Percentiles rank a stretch among this genome's conserved stretches.
Conservation (phyloP, 2,888 invertebrate species). For the Parascotia fuliginaria region DNA sequence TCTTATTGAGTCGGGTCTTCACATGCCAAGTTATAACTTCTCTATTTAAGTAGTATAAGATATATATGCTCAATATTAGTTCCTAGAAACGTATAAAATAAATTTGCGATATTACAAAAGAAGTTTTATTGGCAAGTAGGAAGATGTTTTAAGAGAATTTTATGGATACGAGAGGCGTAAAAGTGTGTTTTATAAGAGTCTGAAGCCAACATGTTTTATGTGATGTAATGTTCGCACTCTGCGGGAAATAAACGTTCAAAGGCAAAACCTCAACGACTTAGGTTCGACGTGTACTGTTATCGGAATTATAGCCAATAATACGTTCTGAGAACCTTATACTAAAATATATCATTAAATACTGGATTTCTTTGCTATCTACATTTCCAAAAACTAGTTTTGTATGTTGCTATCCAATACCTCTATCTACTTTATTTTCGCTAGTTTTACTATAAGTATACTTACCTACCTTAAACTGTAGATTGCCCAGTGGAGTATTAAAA, state of each 20-base stretch:
- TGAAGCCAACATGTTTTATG: slow-evolving; percentile 43
- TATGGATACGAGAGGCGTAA: slow-evolving; percentile 38
- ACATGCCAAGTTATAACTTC: slow-evolving; percentile 11
- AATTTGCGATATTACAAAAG: slow-evolving; percentile 30
- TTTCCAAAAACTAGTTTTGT: no score
- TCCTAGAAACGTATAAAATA: slow-evolving; percentile 42
- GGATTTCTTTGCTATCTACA: no score
- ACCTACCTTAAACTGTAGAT: no score
- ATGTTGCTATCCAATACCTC: no score
- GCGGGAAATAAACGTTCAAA: slow-evolving; percentile 37
- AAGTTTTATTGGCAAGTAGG: slow-evolving; percentile 33
- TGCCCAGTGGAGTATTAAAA: no score
- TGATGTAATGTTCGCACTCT: slow-evolving; percentile 33
- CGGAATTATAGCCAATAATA: background rate
- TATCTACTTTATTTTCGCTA: no score
- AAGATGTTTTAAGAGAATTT: slow-evolving; percentile 30
- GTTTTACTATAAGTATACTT: no score
- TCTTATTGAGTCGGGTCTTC: slow-evolving; percentile 59
- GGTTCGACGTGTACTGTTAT: slow-evolving; percentile 15
- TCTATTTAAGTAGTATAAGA: slow-evolving; percentile 17
- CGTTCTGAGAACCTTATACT: background rate
- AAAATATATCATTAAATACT: no score
- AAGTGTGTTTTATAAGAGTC: slow-evolving; percentile 46
- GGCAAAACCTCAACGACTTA: slow-evolving; percentile 17
- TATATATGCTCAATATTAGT: slow-evolving; percentile 52